Evolutionary conservation across 2,888 invertebrate genomes (phyloP).

Genomic region (Hydrotaea cyrtoneurina): DNA sequence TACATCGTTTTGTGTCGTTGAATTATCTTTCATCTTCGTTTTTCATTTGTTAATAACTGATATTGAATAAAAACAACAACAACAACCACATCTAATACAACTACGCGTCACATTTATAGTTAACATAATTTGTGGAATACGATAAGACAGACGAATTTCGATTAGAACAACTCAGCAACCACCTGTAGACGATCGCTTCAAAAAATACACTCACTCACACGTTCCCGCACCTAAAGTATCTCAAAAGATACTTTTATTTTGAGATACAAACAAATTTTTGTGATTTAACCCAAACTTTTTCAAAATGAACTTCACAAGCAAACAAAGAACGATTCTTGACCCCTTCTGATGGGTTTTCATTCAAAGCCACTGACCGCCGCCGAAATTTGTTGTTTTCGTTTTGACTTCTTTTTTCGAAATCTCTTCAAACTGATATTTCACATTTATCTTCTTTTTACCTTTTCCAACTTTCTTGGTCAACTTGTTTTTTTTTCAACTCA

Average conservation of each 20-base stretch:
- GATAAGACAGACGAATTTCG: neutral
- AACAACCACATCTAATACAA: neutral
- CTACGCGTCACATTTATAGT: neutral
- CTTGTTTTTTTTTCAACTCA: neutral
- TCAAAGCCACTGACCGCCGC: slow-evolving; percentile 23
- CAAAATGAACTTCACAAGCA: neutral
- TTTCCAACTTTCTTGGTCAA: neutral
- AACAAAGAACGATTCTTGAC: slow-evolving; percentile 7
- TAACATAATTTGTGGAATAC: neutral
- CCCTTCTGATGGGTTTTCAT: neutral
- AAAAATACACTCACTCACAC: too few species aligned
- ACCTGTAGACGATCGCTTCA: neutral
- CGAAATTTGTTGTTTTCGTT: neutral
- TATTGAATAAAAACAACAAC: neutral
- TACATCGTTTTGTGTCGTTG: neutral
- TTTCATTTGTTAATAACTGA: neutral
- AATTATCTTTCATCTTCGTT: neutral
- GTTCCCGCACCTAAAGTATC: neutral
- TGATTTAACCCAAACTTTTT: neutral
- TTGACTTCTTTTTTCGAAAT: neutral
- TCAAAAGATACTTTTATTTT: neutral
- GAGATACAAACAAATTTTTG: neutral
- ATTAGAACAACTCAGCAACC: neutral
- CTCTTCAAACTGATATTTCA: neutral
- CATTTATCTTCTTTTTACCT: neutral